Evolutionary conservation across 2,888 invertebrate species (phyloP).

Genomic region (Petrophora chlorosata): DNA sequence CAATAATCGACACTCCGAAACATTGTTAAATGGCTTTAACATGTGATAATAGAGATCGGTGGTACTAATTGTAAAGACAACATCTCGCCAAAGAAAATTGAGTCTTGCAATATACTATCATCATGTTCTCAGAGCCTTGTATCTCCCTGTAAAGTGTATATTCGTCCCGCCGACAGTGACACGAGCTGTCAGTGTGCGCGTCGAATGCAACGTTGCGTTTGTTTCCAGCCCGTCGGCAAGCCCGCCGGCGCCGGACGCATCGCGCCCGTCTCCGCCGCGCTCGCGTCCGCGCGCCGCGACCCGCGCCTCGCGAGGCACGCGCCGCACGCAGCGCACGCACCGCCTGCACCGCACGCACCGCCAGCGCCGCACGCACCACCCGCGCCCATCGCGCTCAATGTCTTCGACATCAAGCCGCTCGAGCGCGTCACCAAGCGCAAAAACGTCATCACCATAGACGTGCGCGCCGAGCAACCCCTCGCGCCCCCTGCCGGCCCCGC

Average conservation of each 20-base stretch:
- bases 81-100: too few species aligned
- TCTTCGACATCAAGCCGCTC: constrained; percentile 78
- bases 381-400: constrained; percentile 62
- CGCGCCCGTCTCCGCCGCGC: constrained; percentile 66
- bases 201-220: constrained; percentile 28
- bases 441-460: constrained; percentile 78
- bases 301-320: constrained; percentile 45
- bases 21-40: too few species aligned
- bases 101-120: too few species aligned
- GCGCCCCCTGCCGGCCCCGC: too few species aligned
- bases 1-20: too few species aligned
- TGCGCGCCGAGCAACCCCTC: constrained; percentile 58
- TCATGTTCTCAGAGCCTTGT: too few species aligned
- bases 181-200: background rate
- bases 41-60: too few species aligned
- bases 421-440: constrained; percentile 70
- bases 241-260: constrained; percentile 53
- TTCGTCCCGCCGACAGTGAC: too few species aligned
- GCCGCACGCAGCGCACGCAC: constrained; percentile 31
- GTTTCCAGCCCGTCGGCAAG: constrained; percentile 68
- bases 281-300: constrained; percentile 60
- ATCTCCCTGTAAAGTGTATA: too few species aligned
- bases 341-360: constrained; percentile 43
- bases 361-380: constrained; percentile 33
- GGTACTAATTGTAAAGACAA: too few species aligned